phyloP scores from a whole-genome alignment of 92 coral and sea anemone genomes.

The Isaurus tuberculatus region DNA sequence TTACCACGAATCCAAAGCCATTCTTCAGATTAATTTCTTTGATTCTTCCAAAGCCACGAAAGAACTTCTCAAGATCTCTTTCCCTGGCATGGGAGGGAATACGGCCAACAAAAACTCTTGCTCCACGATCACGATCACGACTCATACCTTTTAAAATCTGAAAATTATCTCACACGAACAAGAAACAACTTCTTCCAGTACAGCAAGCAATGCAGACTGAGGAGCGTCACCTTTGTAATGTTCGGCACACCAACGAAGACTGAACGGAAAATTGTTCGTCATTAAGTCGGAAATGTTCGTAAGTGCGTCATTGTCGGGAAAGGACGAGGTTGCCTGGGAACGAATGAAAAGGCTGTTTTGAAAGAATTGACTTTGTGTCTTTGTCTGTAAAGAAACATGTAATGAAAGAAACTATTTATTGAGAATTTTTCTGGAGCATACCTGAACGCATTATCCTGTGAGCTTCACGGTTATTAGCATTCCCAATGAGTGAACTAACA shows the following conservation, averaged over 20 bases:
- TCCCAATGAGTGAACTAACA: conserved; percentile 72
- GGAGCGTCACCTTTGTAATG: background rate
- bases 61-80: conserved; percentile 86
- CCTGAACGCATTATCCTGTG: conserved; percentile 28
- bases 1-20: conserved; percentile 97
- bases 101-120: conserved; percentile 96
- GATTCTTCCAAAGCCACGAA: conserved; percentile 92
- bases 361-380: conserved; percentile 19
- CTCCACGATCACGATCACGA: conserved; percentile 89
- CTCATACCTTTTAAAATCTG: conserved; percentile 67
- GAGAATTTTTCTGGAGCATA: conserved; percentile 25
- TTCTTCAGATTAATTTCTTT: conserved; percentile 92
- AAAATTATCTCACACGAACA: background rate
- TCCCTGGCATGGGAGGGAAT: conserved; percentile 81
- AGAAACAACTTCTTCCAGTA: background rate
- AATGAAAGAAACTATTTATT: conserved; percentile 28
- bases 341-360: conserved; percentile 2
- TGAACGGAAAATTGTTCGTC: background rate
- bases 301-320: background rate
- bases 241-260: background rate
- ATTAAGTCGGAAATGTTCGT: conserved; percentile 25
- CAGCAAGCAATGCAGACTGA: background rate
- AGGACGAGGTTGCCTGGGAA: conserved; percentile 56
- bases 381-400: background rate
- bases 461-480: conserved; percentile 8